These are phyloP conservation scores for Rhinoderma darwinii DNA, from an alignment of 2,113 vertebrate species.

Conservation along the genomic window DNA sequence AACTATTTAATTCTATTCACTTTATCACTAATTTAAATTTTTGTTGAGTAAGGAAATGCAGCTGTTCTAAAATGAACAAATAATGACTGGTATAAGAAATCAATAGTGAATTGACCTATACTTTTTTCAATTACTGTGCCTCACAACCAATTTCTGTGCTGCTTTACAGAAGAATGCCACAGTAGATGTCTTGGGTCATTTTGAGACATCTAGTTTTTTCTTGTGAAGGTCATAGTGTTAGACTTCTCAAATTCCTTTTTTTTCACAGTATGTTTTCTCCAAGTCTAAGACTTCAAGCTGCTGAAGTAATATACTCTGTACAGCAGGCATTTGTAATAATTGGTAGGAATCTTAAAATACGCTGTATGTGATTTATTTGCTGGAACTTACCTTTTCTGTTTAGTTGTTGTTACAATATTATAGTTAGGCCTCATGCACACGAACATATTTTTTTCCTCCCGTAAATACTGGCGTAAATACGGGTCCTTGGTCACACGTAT, in stretches of 20 bases:
- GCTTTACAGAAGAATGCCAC: conserved; percentile 30
- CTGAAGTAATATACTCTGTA: conserved; percentile 15
- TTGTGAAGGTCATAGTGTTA: conserved; percentile 52
- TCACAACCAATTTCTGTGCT: conserved; percentile 17
- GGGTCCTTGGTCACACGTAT: no score
- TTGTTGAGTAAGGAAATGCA: neutral
- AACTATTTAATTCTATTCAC: neutral
- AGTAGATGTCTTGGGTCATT: conserved; percentile 48
- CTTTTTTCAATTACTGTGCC: conserved; percentile 33
- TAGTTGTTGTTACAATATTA: neutral
- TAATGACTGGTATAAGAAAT: conserved; percentile 30
- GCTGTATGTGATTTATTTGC: neutral
- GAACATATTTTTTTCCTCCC: no score
- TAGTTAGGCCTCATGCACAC: no score
- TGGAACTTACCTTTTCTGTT: neutral
- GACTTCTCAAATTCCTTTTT: conserved; percentile 35
- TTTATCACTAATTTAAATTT: neutral
- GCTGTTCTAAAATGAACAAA: neutral
- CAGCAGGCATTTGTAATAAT: neutral
- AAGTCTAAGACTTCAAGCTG: conserved; percentile 1
- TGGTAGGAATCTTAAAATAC: neutral
- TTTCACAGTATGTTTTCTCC: neutral
- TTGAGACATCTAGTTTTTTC: conserved; percentile 11
- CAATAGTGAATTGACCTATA: conserved; percentile 30
- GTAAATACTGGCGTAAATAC: no score